Evolutionary conservation across 2,113 vertebrate genomes (phyloP).

Genomic region (Chaetura pelagica): DNA sequence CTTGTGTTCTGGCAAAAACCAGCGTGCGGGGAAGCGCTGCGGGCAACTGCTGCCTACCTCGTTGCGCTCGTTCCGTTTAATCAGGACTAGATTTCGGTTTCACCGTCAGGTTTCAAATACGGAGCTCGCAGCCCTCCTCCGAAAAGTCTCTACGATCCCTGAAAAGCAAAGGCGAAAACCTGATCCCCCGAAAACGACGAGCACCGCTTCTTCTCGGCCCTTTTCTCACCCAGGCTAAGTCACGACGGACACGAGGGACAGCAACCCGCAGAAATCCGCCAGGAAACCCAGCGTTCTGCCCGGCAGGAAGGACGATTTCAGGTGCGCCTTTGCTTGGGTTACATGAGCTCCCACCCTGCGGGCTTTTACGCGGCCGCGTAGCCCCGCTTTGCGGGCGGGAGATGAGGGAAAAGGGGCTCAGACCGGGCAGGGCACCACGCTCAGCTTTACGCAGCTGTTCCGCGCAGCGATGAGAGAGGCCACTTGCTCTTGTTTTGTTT

Average conservation of each 20-base stretch:
- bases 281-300: fast-evolving
- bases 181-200: neutral
- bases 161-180: neutral
- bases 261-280: neutral
- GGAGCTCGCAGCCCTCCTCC: neutral
- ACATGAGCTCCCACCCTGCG: neutral
- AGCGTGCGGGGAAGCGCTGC: neutral
- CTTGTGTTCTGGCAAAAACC: neutral
- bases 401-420: neutral
- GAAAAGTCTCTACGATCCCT: neutral
- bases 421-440: neutral
- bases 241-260: neutral
- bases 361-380: neutral
- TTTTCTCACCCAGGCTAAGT: neutral
- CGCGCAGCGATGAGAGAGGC: too few species aligned
- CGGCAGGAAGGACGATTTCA: neutral
- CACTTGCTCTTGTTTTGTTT: fast-evolving
- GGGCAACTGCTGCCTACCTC: neutral
- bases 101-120: neutral
- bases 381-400: neutral
- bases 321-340: neutral
- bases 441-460: neutral
- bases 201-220: neutral
- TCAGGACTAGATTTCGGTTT: neutral
- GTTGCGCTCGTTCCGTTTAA: neutral